Base-by-base conservation (phyloP, 2,797 vertebrate species). In the Anguilla pacifica region DNA sequence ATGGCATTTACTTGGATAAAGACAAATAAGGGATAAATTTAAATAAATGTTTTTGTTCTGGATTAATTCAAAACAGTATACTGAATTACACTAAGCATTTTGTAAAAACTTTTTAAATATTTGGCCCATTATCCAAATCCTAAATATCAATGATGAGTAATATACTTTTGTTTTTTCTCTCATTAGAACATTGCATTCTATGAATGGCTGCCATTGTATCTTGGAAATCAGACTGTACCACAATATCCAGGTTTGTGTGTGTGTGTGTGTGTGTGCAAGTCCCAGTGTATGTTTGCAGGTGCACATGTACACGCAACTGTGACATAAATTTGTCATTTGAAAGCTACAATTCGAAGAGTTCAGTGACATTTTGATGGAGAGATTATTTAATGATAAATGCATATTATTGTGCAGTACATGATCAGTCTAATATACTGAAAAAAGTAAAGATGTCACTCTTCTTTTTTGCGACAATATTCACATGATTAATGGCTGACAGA, bases 101-200 rank as follows among this genome's bases (percentile, higher is more conserved):
- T 70, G 25, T 43, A 43, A 43, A 43, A 43, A 43, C 43, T 43
- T 43, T 43, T 43, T 43, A 7, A 49, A 22, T 6, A 46, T 2
- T 46, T 1, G 1, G 39, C 10, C 2, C 19, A 81, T 81, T 81
- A 22, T 46, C 74, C 53, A 28, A 35, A 83, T 51, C 55, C 11
- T 61, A n/a, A n/a, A 70, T 53, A 79, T 70, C 43, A 67, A 19
- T 6, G 19, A 49, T 57, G 53, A 59, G 84, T 70, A 39, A 84
- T 25, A 10, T 86, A 0, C 22, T 87, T 2, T 90, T 86, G 79
- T 87, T 88, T 19, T 35, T 15, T 86, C 22, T 86, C 28, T 85
- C 90, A 67, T 85, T 91, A 99, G 99, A 98, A 93, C 82, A 98
- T 99, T 2, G 95, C 95, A 7, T 88, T 99, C 72, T 98, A 99